These are phyloP conservation scores for Clarias pachynema DNA, from an alignment of 2,797 vertebrate species.

Conservation along the genomic window DNA sequence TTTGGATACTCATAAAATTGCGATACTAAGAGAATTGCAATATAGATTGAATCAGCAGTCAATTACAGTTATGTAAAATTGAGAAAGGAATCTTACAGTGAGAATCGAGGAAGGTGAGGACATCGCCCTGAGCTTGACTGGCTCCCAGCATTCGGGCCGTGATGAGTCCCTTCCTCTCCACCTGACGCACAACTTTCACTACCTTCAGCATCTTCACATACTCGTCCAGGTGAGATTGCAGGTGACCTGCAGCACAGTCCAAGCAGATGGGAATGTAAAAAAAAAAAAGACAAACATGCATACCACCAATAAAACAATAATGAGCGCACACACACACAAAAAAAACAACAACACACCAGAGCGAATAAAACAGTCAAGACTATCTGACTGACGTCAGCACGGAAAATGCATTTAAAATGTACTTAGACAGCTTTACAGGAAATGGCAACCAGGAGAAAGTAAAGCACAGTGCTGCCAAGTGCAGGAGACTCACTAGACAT, in stretches of 20 bases:
- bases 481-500: not conserved
- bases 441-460: not conserved
- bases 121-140: slow-evolving; percentile 84
- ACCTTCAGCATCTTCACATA: slow-evolving; percentile 84
- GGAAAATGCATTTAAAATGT: not conserved
- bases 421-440: not conserved
- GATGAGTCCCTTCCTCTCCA: slow-evolving; percentile 91
- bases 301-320: not conserved
- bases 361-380: not conserved
- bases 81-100: slow-evolving; percentile 83
- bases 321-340: accelerated
- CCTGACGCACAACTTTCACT: slow-evolving; percentile 87
- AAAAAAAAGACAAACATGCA: not conserved
- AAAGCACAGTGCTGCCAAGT: not conserved
- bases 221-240: slow-evolving; percentile 82
- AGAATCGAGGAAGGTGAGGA: slow-evolving; percentile 94
- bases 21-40: no score
- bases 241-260: slow-evolving; percentile 75
- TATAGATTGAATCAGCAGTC: no score
- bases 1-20: no score
- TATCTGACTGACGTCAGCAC: not conserved
- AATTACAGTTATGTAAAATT: not conserved
- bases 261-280: not conserved
- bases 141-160: slow-evolving; percentile 91
- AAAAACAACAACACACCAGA: no score